These are phyloP conservation scores for Drosophila asahinai DNA, from an alignment of 1,140 invertebrate species.

Conservation along the genomic window DNA sequence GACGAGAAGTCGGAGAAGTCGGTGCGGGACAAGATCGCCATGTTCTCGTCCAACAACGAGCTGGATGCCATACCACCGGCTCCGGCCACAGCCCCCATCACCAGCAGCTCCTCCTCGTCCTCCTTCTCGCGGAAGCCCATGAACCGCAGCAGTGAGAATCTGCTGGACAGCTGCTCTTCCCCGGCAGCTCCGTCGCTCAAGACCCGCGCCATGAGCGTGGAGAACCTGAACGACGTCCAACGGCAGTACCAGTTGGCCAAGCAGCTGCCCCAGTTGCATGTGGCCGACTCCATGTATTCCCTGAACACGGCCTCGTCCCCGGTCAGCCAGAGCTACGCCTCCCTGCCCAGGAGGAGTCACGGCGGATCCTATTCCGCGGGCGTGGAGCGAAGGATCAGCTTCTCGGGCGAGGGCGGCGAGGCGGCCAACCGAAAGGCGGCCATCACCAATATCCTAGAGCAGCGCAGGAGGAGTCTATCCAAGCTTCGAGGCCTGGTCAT, in stretches of 20 bases:
- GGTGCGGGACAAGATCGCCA: slow-evolving; percentile 94
- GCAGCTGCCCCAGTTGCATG: slow-evolving; percentile 69
- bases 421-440: slow-evolving; percentile 80
- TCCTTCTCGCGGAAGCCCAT: slow-evolving; percentile 66
- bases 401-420: slow-evolving; percentile 84
- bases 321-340: slow-evolving; percentile 67
- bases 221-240: slow-evolving; percentile 80
- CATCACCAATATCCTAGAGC: slow-evolving; percentile 87
- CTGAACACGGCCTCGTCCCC: slow-evolving; percentile 61
- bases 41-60: slow-evolving; percentile 89
- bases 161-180: slow-evolving; percentile 80
- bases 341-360: slow-evolving; percentile 77
- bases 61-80: slow-evolving; percentile 49
- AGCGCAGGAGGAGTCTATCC: slow-evolving; percentile 91
- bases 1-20: slow-evolving; percentile 92
- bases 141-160: slow-evolving; percentile 87
- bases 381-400: slow-evolving; percentile 86
- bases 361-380: slow-evolving; percentile 63
- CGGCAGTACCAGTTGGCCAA: slow-evolving; percentile 78
- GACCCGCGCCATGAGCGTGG: slow-evolving; percentile 83
- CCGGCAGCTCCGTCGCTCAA: slow-evolving; percentile 57
- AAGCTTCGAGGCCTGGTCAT: slow-evolving; percentile 94
- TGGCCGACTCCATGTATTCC: slow-evolving; percentile 80
- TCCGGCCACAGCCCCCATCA: slow-evolving; percentile 23
- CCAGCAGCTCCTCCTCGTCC: slow-evolving; percentile 23